Evolutionary conservation across 2,797 vertebrate species (phyloP).

Genomic region (Amazonetta brasiliensis): DNA sequence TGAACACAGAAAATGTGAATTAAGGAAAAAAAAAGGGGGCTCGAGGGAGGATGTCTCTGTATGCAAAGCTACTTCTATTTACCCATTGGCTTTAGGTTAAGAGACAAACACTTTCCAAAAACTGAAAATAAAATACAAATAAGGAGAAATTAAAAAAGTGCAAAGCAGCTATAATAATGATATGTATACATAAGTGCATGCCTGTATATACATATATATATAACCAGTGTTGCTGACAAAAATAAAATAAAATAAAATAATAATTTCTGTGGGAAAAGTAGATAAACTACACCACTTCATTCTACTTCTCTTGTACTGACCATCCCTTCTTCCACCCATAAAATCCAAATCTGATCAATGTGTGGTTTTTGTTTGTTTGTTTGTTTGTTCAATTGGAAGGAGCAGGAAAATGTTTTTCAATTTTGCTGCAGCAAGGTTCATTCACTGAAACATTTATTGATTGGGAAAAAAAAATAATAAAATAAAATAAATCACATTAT

Average conservation of each 20-base stretch:
- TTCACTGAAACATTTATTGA: conserved; percentile 69
- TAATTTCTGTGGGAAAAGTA: background rate
- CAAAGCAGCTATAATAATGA: background rate
- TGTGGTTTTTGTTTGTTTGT: background rate
- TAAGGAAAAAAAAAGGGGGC: background rate
- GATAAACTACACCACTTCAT: background rate
- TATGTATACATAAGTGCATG: background rate
- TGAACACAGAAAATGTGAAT: background rate
- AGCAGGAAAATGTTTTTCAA: conserved; percentile 49
- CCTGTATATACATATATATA: too few relatives aligned
- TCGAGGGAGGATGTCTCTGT: background rate
- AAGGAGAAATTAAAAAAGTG: background rate
- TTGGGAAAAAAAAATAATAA: background rate
- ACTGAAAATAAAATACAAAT: background rate
- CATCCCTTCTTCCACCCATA: background rate
- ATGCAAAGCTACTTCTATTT: background rate
- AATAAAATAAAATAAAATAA: background rate
- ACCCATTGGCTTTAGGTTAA: background rate
- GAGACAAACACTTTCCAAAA: background rate
- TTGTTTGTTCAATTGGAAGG: conserved; percentile 46
- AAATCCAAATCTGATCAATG: background rate
- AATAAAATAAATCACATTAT: conserved; percentile 38
- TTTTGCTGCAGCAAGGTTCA: conserved; percentile 30
- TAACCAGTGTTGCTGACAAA: background rate
- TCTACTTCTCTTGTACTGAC: background rate